phyloP scores from a whole-genome alignment of 2,888 invertebrate species.

The Neria commutata region DNA sequence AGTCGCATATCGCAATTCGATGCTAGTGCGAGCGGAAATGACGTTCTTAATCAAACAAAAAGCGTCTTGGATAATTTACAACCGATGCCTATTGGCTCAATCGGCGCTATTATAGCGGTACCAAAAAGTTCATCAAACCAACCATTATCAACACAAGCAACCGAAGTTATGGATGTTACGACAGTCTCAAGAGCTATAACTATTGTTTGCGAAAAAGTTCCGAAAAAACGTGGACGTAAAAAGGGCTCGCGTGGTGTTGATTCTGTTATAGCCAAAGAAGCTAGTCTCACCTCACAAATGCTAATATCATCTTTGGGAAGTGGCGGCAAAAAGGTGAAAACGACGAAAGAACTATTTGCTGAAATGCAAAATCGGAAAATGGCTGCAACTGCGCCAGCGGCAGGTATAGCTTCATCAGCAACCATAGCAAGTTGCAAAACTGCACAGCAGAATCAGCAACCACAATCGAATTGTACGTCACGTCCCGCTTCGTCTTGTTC shows the following conservation, averaged over 20 bases:
- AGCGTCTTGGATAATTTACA: neutral
- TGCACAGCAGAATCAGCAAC: conserved; percentile 24
- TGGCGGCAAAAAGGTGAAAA: conserved; percentile 59
- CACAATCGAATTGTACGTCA: conserved; percentile 17
- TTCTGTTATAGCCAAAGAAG: conserved; percentile 53
- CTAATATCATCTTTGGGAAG: conserved; percentile 42
- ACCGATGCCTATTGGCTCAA: no score
- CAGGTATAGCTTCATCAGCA: conserved; percentile 36
- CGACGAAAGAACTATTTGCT: conserved; percentile 60
- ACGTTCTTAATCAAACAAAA: neutral
- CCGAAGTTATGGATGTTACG: neutral
- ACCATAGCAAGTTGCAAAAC: conserved; percentile 35
- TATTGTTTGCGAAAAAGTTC: conserved; percentile 30
- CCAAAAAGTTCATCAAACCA: conserved; percentile 10
- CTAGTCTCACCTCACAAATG: conserved; percentile 53
- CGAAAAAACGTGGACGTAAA: conserved; percentile 59
- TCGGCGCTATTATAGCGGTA: no score
- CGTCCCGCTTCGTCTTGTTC: conserved; percentile 55
- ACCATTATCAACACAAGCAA: conserved; percentile 14
- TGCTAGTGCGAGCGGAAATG: neutral
- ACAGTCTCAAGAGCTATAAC: neutral
- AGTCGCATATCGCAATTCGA: conserved; percentile 47
- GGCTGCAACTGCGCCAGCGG: conserved; percentile 28
- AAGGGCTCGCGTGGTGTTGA: conserved; percentile 61
- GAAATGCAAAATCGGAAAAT: conserved; percentile 59